Percentiles rank a stretch among this genome's conserved stretches.
Evolutionary conservation across 1,140 invertebrate species (phyloP).

Genomic region (Lasaia peninsularis): DNA sequence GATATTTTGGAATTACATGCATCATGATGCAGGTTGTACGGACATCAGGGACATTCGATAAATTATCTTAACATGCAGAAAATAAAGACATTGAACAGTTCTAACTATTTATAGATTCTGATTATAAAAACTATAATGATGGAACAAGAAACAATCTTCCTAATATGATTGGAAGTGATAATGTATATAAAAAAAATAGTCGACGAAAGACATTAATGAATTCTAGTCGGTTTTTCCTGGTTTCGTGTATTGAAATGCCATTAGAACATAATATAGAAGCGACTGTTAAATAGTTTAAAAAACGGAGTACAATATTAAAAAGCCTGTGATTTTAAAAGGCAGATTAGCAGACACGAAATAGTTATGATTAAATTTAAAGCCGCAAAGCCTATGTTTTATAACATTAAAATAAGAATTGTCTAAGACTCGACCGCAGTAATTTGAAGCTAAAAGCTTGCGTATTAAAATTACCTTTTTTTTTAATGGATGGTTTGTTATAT

Average conservation of each 20-base stretch:
- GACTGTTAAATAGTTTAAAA: constrained; percentile 25
- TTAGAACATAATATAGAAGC: constrained; percentile 29
- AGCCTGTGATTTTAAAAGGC: background rate
- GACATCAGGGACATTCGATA: constrained; percentile 1
- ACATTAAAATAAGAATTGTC: background rate
- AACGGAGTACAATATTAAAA: background rate
- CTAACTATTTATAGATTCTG: constrained; percentile 28
- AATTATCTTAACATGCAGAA: constrained; percentile 35
- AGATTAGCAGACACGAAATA: background rate
- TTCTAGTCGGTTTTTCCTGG: background rate
- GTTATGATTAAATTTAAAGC: background rate
- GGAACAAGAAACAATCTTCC: constrained; percentile 26
- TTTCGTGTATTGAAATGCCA: constrained; percentile 2
- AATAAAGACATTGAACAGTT: constrained; percentile 27
- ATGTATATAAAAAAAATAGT: constrained; percentile 43
- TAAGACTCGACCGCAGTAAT: background rate
- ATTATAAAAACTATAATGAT: constrained; percentile 26
- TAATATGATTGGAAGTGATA: constrained; percentile 34
- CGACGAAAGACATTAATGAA: constrained; percentile 43
- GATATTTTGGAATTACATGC: constrained; percentile 19
- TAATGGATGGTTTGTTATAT: background rate
- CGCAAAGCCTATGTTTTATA: background rate
- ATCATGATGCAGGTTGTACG: constrained; percentile 11
- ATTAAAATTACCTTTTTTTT: background rate
- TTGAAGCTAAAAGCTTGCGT: background rate